phyloP scores from a whole-genome alignment of 2,888 invertebrate species.

The Sylvicola cinctus region DNA sequence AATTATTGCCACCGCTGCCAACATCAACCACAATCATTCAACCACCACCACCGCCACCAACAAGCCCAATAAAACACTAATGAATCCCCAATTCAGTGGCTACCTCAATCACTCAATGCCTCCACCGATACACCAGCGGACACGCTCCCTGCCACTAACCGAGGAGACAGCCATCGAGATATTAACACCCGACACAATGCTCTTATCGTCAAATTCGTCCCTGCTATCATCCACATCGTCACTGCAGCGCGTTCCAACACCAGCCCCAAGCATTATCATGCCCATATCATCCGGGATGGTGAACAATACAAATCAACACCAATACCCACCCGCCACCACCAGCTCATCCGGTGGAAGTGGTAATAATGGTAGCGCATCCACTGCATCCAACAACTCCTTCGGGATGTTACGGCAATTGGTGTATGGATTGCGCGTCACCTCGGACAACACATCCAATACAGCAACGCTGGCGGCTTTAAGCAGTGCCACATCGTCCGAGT shows the following conservation, averaged over 20 bases:
- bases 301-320: no score
- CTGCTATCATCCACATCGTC: not conserved
- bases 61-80: not conserved
- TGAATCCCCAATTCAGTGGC: not conserved
- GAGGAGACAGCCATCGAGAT: constrained; percentile 26
- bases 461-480: no score
- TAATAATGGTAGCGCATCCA: no score
- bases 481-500: no score
- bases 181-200: constrained; percentile 3
- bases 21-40: not conserved
- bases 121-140: constrained; percentile 37
- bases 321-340: no score
- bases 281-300: not conserved
- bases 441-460: no score
- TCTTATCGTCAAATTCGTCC: constrained; percentile 5
- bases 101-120: no score
- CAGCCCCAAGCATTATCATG: constrained; percentile 1
- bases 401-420: no score
- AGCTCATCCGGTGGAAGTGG: no score
- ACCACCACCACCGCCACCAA: not conserved
- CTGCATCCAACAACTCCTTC: no score
- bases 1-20: constrained; percentile 1
- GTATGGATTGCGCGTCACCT: no score
- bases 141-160: constrained; percentile 45
- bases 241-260: not conserved